Evolutionary conservation across 2,797 vertebrate species (phyloP), one percentile per base, ranked within the genome.

Genomic region (Schizopygopsis pylzovi): DNA sequence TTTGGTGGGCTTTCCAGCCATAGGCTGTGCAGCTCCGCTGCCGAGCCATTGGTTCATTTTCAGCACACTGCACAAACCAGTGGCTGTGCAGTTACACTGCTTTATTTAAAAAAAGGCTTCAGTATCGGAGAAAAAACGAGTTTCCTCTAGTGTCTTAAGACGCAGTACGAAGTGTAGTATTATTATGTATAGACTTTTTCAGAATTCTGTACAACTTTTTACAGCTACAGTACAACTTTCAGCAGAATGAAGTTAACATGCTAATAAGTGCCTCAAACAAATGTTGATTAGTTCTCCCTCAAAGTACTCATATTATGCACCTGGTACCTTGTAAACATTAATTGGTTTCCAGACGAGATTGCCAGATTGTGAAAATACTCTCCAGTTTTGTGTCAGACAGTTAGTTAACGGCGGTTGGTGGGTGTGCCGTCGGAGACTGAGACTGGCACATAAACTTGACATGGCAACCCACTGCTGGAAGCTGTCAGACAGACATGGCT

Each of bases 371-470:
- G 37, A 56, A 54, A 11, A 47, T 70, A 16, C 47, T 81, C 47
- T 81, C 47, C 47, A 54, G 65, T 52, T 70, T 70, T 41, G 33
- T 39, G 11, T 39, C 12, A 65, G n/a, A 12, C 78, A 22, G 43
- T 47, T 61, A 67, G 59, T 67, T 43, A 80, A 65, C 11, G 4
- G 47, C 8, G 65, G 4, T 68, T 49, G 28, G 79, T 52, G 45
- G 63, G 79, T 7, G 28, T 70, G 37, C 54, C 12, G 1, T 81
- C 4, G 13, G 65, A 54, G 65, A 65, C 45, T 68, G 61, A 80
- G 61, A 65, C 79, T 81, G 49, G 80, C 80, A 56, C 2, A 78
- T 71, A 52, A 15, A 25, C 22, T 72, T 82, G 67, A 82, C 22
- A 59, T 41, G 68, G 67, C 67, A 71, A 72, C 67, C 67, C 52